Base-by-base conservation (phyloP, 1,140 invertebrate species). In the Coptotermes formosanus region DNA sequence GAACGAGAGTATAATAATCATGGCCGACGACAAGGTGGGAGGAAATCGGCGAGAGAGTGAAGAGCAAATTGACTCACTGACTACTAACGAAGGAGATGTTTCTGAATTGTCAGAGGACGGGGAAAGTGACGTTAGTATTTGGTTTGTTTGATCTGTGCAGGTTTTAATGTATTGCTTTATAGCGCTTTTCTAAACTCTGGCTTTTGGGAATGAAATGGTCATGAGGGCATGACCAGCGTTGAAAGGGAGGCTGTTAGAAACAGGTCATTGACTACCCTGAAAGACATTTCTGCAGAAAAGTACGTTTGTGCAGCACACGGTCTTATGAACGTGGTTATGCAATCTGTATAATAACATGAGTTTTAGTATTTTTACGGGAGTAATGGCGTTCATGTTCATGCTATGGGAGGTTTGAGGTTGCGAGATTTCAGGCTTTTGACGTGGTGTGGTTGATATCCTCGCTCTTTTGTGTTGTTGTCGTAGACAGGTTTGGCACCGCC, bases 51-150 rank as follows among this genome's bases (percentile, higher is more conserved):
- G 14, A 9, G 64, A 75, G 64, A 0, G n/a, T 75, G 64, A 30
- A n/a, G 64, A 75, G 0, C 25, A 75, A 75, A 75, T 75, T 30
- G 64, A 30, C n/a, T 6, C 64, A 2, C 25, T 75, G n/a, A 11
- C 4, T 75, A 6, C 64, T 25, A 30, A 30, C 16, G 64, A 75
- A 30, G 25, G 14, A 75, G 30, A 75, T 75, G 64, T 30, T 75
- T 0, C n/a, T 12, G 64, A 75, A 30, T 25, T 8, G 8, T 2
- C 64, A 75, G 25, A 30, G 14, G n/a, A 25, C 8, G 25, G n/a
- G 64, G 64, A 75, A 75, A 75, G n/a, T 75, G 64, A 75, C n/a
- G 64, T 75, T n/a, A 75, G 64, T n/a, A 75, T 75, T 75, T n/a
- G 2, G 25, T 14, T n/a, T 75, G 14, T 30, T 11, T 8, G 7